phyloP scores from a whole-genome alignment of 2,113 vertebrate species.

The Siniperca knerii region DNA sequence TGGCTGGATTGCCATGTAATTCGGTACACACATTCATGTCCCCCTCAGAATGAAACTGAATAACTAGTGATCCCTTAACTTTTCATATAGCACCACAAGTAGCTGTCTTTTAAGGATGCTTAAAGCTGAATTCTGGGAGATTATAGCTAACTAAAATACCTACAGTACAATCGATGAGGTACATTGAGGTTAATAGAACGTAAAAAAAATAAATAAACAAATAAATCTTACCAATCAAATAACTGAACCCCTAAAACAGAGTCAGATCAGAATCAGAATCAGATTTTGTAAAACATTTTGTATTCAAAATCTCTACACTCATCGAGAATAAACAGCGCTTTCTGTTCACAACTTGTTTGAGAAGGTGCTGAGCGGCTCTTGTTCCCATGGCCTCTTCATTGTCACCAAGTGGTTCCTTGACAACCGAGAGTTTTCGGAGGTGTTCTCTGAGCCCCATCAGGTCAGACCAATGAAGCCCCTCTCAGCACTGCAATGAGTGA shows the following conservation, averaged over 20 bases:
- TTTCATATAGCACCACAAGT: background rate
- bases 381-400: constrained; percentile 59
- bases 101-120: background rate
- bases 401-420: constrained; percentile 75
- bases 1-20: background rate
- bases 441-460: constrained; percentile 67
- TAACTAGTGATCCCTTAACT: background rate
- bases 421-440: constrained; percentile 63
- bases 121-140: background rate
- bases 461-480: constrained; percentile 65
- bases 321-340: constrained; percentile 38
- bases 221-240: background rate
- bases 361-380: constrained; percentile 44
- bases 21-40: too few relatives aligned
- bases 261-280: too few relatives aligned
- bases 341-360: constrained; percentile 53
- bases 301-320: constrained; percentile 17
- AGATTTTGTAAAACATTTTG: background rate
- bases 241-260: background rate
- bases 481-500: constrained; percentile 81
- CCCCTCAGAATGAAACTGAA: background rate
- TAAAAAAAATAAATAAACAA: background rate
- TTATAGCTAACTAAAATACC: background rate
- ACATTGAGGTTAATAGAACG: background rate
- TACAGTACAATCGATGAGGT: background rate